Conservation (phyloP, 2,888 invertebrate genomes). For the Sarcophaga variegata region DNA sequence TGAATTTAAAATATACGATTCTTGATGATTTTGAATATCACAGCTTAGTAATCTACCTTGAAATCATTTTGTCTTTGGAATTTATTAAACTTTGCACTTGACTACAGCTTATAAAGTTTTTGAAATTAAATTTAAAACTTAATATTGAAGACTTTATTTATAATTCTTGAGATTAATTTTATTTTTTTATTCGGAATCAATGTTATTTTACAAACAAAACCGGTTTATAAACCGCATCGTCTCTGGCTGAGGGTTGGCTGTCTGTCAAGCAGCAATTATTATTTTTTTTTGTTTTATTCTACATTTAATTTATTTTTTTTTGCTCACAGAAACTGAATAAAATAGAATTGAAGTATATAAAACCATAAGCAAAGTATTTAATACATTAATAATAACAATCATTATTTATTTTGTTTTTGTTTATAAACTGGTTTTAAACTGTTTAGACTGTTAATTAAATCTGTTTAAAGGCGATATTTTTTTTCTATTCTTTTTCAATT, state of each 20-base stretch:
- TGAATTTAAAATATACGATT: too few species aligned
- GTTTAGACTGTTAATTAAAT: background rate
- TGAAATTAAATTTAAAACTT: too few species aligned
- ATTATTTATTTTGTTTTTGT: background rate
- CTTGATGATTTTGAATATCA: too few species aligned
- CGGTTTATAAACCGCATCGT: background rate
- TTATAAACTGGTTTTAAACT: background rate
- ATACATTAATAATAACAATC: background rate
- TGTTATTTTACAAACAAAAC: background rate
- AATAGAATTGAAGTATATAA: constrained; percentile 16
- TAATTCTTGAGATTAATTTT: too few species aligned
- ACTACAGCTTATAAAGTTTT: too few species aligned
- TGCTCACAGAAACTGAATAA: background rate
- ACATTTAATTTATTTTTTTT: constrained; percentile 2
- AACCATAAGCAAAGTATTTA: background rate
- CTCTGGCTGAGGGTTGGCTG: background rate
- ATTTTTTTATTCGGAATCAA: background rate
- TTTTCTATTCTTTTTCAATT: background rate
- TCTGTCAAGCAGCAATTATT: too few species aligned
- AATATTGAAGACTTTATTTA: too few species aligned
- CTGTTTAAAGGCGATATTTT: background rate
- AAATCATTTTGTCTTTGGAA: too few species aligned
- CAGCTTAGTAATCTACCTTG: too few species aligned
- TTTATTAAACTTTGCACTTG: too few species aligned
- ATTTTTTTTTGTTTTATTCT: background rate